Conservation (phyloP, 2,113 vertebrate genomes). For the Lota lota region DNA sequence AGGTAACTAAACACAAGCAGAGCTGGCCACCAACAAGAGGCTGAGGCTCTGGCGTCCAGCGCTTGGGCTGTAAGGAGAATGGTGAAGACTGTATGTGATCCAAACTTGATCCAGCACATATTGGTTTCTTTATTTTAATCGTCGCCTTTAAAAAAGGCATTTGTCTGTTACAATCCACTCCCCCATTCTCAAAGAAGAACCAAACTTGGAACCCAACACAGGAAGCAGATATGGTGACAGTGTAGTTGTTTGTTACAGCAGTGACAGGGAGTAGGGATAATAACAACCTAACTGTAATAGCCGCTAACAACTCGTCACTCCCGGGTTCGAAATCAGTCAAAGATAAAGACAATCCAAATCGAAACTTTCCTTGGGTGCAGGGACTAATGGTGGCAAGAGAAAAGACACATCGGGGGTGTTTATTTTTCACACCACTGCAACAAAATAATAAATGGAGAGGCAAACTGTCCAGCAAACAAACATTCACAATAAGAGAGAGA, state of each 20-base stretch:
- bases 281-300: too few species aligned
- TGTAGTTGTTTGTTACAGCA: neutral
- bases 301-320: neutral
- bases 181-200: slow-evolving; percentile 2
- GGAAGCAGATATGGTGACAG: neutral
- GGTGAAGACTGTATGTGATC: neutral
- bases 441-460: slow-evolving; percentile 17
- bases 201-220: slow-evolving; percentile 39
- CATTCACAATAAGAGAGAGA: slow-evolving; percentile 52
- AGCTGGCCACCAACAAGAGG: too few species aligned
- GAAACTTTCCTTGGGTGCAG: neutral
- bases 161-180: slow-evolving; percentile 17
- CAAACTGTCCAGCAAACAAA: slow-evolving; percentile 62
- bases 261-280: neutral
- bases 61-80: slow-evolving; percentile 27
- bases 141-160: slow-evolving; percentile 34
- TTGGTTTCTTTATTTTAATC: slow-evolving; percentile 32
- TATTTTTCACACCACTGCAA: slow-evolving; percentile 28
- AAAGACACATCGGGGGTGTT: slow-evolving; percentile 29
- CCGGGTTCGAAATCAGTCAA: neutral
- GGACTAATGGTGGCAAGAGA: slow-evolving; percentile 28
- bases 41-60: too few species aligned
- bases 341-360: neutral
- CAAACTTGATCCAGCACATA: slow-evolving; percentile 27
- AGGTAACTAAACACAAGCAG: too few species aligned